These are phyloP conservation scores for Antigone vipio DNA, from an alignment of 2,113 vertebrate species.

Conservation along the genomic window DNA sequence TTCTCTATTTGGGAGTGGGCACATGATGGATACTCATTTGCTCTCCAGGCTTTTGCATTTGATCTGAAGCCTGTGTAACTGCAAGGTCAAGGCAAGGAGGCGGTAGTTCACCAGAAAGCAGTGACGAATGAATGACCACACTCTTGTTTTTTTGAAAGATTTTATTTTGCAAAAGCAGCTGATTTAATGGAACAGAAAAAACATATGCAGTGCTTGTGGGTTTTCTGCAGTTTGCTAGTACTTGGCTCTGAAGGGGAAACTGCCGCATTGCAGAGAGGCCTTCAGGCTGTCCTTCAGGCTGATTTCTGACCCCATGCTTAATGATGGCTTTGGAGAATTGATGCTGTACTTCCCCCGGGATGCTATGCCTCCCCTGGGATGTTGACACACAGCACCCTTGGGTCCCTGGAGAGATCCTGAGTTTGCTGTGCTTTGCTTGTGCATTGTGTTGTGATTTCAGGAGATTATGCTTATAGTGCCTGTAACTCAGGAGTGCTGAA, in stretches of 20 bases:
- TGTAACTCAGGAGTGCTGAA: neutral
- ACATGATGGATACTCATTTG: fast-evolving
- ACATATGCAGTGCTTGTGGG: neutral
- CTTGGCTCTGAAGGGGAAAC: neutral
- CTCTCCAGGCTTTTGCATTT: neutral
- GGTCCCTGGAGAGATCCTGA: neutral
- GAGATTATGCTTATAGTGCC: neutral
- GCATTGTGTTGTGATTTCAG: fast-evolving
- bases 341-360: neutral
- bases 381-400: neutral
- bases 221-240: neutral
- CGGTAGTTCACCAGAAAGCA: neutral
- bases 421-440: neutral
- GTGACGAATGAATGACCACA: neutral
- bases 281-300: conserved; percentile 1
- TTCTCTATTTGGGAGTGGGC: neutral
- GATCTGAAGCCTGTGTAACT: neutral
- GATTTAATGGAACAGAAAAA: neutral
- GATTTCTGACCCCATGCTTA: neutral
- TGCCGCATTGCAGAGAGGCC: conserved; percentile 53
- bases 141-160: neutral
- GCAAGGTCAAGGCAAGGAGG: conserved; percentile 26
- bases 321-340: neutral
- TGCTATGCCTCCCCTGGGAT: neutral
- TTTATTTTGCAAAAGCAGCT: conserved; percentile 8